Base-by-base conservation (phyloP, 2,888 invertebrate genomes). In the Ennomos erosarius region DNA sequence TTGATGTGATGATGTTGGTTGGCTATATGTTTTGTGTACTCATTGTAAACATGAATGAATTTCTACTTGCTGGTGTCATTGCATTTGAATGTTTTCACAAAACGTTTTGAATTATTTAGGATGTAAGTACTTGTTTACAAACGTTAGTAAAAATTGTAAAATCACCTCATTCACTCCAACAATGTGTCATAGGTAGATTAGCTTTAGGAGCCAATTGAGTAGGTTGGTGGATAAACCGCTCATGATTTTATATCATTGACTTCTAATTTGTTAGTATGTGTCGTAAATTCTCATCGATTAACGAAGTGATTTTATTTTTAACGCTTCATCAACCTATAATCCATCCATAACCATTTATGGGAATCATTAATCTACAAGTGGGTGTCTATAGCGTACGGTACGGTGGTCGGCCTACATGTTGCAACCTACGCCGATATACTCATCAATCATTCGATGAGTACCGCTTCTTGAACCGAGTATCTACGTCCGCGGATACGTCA, bases 401-500 rank as follows among this genome's bases (percentile, higher is more conserved):
- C 75, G 70, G 75, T 76, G 76, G 73, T 76, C 80, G 74, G 77
- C 77, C 79, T 75, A 81, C 81, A 79, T 81, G 78, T 78, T 71
- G 70, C 81, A 71, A 71, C 88, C 88, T 82, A 89, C 88, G 81
- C 85, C 71, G 75, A 78, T 79, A 84, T 84, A 76, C 74, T 78
- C 82, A 84, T 90, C 85, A 81, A 85, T 89, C 85, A 89, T 82
- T 81, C 78, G 68, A 81, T 79, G 78, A 80, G 74, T 77, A 73
- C 68, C 63, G 69, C 71, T 79, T 73, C 77, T 81, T 81, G 76
- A 81, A 84, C 77, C 44, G 40, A 61, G 49, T 39, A 42, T 46
- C 54, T 46, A 44, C 51, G 16, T 51, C 48, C 33, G 37, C 55
- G 44, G 39, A 56, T 46, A 64, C 64, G 47, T 65, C 59, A 62